phyloP scores from a whole-genome alignment of 2,888 invertebrate species.

The Patella ulyssiponensis region DNA sequence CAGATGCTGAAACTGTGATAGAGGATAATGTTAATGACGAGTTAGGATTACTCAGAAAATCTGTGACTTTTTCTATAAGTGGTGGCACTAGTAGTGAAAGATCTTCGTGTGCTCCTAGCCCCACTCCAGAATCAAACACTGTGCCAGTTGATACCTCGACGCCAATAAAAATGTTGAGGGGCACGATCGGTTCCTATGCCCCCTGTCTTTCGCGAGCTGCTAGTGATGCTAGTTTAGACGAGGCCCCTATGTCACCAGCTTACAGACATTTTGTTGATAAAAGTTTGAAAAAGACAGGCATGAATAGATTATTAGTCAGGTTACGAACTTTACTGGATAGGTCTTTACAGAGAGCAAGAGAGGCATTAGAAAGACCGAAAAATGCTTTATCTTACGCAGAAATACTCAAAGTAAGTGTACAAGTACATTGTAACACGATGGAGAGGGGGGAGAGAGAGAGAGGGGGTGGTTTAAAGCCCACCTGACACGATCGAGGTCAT shows the following conservation, averaged over 20 bases:
- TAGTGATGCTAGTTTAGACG: conserved; percentile 65
- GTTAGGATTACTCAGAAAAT: conserved; percentile 15
- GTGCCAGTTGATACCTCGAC: conserved; percentile 53
- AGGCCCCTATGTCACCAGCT: conserved; percentile 49
- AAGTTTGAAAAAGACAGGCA: conserved; percentile 87
- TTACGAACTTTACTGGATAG: conserved; percentile 76
- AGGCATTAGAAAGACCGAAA: conserved; percentile 60
- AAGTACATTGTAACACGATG: too few species aligned
- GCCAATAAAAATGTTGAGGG: conserved; percentile 39
- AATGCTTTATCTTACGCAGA: conserved; percentile 11
- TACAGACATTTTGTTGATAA: conserved; percentile 86
- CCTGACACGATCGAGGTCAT: too few species aligned
- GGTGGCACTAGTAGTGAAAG: conserved; percentile 39
- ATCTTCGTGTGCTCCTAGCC: conserved; percentile 49
- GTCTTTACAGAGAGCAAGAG: conserved; percentile 66
- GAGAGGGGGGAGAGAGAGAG: too few species aligned
- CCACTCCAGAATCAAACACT: conserved; percentile 28
- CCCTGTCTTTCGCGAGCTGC: conserved; percentile 58
- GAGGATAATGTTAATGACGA: conserved; percentile 25
- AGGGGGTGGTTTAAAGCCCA: too few species aligned
- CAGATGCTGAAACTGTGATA: conserved; percentile 37
- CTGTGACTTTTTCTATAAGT: conserved; percentile 29
- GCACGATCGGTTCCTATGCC: conserved; percentile 27
- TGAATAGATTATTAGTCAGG: conserved; percentile 85
- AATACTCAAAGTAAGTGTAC: conserved; percentile 21